A percentile compares a stretch with the other conserved stretches of the same genome.
Conservation (phyloP, 2,888 invertebrate genomes). For the Endomychus coccineus region DNA sequence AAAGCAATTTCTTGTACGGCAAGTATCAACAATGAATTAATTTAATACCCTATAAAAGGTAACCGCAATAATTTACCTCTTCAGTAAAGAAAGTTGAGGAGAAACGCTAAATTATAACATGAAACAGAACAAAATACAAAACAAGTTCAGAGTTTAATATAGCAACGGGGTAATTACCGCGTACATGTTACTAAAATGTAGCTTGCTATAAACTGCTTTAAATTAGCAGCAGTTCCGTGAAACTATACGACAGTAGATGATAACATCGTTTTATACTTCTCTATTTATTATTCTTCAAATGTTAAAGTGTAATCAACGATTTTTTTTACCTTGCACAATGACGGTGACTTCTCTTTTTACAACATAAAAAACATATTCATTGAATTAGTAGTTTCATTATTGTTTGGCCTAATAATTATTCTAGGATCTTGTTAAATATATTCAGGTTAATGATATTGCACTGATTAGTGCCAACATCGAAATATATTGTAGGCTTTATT, state of each 20-base stretch:
- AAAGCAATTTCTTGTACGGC: slow-evolving; percentile 2
- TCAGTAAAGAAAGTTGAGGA: slow-evolving; percentile 7
- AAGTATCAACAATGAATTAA: slow-evolving; percentile 1
- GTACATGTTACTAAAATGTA: slow-evolving; percentile 29
- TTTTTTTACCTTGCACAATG: too few species aligned
- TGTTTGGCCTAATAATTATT: too few species aligned
- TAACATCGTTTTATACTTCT: slow-evolving; percentile 30
- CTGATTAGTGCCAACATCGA: too few species aligned
- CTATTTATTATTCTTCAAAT: slow-evolving; percentile 28
- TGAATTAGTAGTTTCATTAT: too few species aligned
- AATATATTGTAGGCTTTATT: too few species aligned
- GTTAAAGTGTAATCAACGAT: slow-evolving; percentile 24
- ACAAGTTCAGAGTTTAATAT: slow-evolving; percentile 27
- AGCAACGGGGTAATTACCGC: slow-evolving; percentile 30
- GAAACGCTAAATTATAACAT: slow-evolving; percentile 18
- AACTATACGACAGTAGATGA: slow-evolving; percentile 25
- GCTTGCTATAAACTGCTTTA: slow-evolving; percentile 29
- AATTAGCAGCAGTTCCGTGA: slow-evolving; percentile 32
- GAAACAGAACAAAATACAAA: slow-evolving; percentile 23
- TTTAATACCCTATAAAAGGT: too few species aligned
- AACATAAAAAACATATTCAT: too few species aligned
- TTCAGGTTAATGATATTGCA: too few species aligned
- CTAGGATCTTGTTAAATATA: too few species aligned
- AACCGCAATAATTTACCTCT: too few species aligned
- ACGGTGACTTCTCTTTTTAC: too few species aligned